Evolutionary conservation across 2,113 vertebrate genomes (phyloP).

Genomic region (Platysternon megacephalum): DNA sequence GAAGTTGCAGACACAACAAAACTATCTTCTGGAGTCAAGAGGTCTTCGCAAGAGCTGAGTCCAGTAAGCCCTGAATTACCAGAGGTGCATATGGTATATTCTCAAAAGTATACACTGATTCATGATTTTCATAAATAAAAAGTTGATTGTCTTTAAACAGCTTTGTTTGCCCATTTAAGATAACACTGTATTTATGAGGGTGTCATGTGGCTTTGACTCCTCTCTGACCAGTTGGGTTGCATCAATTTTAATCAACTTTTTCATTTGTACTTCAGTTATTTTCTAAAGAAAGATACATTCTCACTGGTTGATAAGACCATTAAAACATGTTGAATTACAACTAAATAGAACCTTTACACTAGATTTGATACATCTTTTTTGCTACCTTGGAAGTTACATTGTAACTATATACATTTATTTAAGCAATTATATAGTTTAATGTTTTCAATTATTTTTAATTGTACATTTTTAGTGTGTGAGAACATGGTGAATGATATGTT

Average conservation of each 20-base stretch:
- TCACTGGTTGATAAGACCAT: background rate
- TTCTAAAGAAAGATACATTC: background rate
- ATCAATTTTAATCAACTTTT: background rate
- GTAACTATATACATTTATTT: background rate
- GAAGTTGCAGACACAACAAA: slow-evolving; percentile 91
- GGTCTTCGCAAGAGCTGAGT: slow-evolving; percentile 82
- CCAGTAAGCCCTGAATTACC: slow-evolving; percentile 39
- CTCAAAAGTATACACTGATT: background rate
- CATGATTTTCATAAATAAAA: background rate
- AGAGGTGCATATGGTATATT: slow-evolving; percentile 67
- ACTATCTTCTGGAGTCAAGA: slow-evolving; percentile 82
- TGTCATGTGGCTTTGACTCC: rapidly evolving
- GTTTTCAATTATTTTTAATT: background rate
- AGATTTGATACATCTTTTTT: background rate
- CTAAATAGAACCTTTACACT: background rate
- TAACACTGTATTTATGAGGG: too few relatives aligned
- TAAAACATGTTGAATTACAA: background rate
- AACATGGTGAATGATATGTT: background rate
- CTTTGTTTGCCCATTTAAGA: background rate
- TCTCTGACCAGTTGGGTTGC: rapidly evolving
- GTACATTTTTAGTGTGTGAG: background rate
- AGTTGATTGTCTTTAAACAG: background rate
- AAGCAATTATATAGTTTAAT: background rate
- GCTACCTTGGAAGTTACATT: background rate
- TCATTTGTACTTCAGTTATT: background rate